Base-by-base conservation (phyloP, 2,113 vertebrate species). In the Gila orcuttii region DNA sequence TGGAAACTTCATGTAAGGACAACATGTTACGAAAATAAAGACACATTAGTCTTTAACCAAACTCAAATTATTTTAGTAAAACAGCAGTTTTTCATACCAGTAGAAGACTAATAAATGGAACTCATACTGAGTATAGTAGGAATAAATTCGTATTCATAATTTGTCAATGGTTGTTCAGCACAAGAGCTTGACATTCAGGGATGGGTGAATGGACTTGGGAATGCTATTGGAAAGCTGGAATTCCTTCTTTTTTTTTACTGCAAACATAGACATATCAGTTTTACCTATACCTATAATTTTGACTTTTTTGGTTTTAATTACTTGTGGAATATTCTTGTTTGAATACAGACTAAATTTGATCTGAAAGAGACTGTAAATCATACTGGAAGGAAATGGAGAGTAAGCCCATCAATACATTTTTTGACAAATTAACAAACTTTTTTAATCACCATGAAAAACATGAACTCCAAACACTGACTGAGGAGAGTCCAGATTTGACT, bases 401-500 rank as follows among this genome's bases (percentile, higher is more conserved):
- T 80, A 50, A 87, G 79, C 76, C 83, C 9, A 87, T 93, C 50
- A 50, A 85, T 80, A 88, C 89, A 1, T 36, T 93, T 74, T 90
- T 93, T 71, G 92, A 95, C 81, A 93, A 93, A 21, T 94, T 96
- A 87, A 93, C 94, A 1, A 60, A 92, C 1, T 68, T 94, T 23
- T 93, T 95, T 85, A 89, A 94, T 88, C 92, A 92, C 64, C 88
- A 60, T 47, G 80, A 84, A 88, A 89, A 92, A 39, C n/a, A 90
- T 62, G 92, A 94, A 36, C 39, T 89, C 10, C 4, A 31, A 39
- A 86, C 85, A 55, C 90, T 91, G 76, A 92, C 93, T 42, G 88
- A 93, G 68, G 93, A 93, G 64, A 91, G 91, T 82, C 90, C 95
- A 2, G 83, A 95, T 82, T 92, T 97, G 50, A 96, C 94, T 89